These are phyloP conservation scores for Harpagoxenus sublaevis DNA, from an alignment of 2,888 invertebrate genomes.

Conservation along the genomic window DNA sequence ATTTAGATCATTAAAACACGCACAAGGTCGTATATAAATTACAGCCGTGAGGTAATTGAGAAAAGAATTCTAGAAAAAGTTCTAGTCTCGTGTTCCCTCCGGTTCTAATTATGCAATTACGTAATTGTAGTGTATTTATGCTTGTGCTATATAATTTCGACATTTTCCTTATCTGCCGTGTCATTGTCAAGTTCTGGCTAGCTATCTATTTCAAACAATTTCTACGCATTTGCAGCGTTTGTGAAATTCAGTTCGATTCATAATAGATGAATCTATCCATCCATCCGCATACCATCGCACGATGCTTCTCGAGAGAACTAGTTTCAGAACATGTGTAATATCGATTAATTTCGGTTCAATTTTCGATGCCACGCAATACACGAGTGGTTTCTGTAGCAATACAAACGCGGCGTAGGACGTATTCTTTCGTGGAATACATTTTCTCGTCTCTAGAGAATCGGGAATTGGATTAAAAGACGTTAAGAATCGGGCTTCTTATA, in stretches of 20 bases:
- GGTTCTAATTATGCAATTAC: constrained; percentile 11
- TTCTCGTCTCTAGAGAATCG: not conserved
- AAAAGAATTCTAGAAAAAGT: constrained; percentile 2
- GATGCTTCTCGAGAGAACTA: constrained; percentile 25
- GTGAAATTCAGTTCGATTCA: constrained; percentile 25
- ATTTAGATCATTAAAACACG: not conserved
- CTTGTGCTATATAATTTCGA: not conserved
- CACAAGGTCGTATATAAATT: not conserved
- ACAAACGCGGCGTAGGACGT: not conserved
- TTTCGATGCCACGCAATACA: constrained; percentile 19
- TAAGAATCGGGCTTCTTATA: not conserved
- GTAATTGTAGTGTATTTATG: not conserved
- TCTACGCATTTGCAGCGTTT: not conserved
- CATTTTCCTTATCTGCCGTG: not conserved
- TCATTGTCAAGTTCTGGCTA: not conserved
- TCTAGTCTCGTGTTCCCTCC: not conserved
- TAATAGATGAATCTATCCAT: constrained; percentile 43
- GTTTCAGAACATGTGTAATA: constrained; percentile 34
- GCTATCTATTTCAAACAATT: constrained; percentile 15
- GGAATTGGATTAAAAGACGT: not conserved
- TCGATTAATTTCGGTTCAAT: constrained; percentile 29
- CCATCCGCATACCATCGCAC: constrained; percentile 20
- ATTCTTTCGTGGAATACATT: not conserved
- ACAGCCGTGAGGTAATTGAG: not conserved
- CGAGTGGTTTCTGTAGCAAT: not conserved